These are phyloP conservation scores for Pangasius mekongensis DNA, from an alignment of 2,797 vertebrate genomes.

Conservation along the genomic window DNA sequence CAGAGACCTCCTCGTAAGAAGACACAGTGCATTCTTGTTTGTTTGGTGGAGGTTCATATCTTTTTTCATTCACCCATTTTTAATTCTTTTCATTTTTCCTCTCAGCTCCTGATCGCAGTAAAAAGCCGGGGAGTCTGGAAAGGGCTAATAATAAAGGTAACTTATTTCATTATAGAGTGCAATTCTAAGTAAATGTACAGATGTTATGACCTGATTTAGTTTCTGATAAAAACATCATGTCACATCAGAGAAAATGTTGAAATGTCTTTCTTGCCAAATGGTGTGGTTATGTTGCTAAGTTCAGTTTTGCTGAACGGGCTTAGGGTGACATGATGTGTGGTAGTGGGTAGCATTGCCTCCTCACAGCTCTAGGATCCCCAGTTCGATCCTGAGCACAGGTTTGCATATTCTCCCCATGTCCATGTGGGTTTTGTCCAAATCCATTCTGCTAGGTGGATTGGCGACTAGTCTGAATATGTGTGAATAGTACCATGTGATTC, in stretches of 20 bases:
- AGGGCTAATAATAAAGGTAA: slow-evolving; percentile 59
- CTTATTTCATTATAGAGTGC: background rate
- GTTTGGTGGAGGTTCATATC: background rate
- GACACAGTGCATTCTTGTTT: background rate
- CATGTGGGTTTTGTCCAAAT: background rate
- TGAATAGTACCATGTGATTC: background rate
- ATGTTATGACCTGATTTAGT: background rate
- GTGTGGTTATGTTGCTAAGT: background rate
- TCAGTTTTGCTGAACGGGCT: background rate
- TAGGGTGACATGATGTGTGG: background rate
- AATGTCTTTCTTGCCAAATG: background rate
- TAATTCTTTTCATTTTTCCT: slow-evolving; percentile 47
- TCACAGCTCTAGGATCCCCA: background rate
- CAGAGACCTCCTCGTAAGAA: slow-evolving; percentile 49
- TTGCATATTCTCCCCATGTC: background rate
- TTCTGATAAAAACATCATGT: background rate
- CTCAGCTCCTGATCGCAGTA: slow-evolving; percentile 81
- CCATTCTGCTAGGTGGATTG: background rate
- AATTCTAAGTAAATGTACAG: background rate
- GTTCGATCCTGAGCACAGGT: background rate
- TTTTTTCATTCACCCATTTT: background rate
- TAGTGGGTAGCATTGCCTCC: background rate
- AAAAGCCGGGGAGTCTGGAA: slow-evolving; percentile 70
- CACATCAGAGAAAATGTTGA: background rate
- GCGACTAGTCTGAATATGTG: background rate